Percentiles rank a stretch among this genome's conserved stretches.
phyloP scores from a whole-genome alignment of 2,113 vertebrate species.

The Colistium nudipinnis region DNA sequence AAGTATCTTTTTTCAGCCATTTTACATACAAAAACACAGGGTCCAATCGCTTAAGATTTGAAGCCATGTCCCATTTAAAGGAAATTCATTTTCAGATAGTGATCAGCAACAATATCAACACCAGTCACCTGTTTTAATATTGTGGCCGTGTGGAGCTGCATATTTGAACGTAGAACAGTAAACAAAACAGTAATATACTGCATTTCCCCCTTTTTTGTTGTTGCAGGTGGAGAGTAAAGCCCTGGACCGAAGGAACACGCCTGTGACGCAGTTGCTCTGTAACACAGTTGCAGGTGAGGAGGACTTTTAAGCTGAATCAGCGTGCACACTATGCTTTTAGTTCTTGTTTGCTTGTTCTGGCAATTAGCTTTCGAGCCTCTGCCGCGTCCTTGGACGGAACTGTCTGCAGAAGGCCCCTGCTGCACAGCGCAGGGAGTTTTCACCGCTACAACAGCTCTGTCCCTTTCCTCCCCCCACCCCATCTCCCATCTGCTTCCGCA shows the following conservation, averaged over 20 bases:
- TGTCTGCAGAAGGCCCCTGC: slow-evolving; percentile 3
- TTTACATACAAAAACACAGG: neutral
- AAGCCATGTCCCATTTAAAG: neutral
- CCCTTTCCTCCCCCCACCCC: neutral
- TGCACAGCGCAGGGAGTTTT: slow-evolving; percentile 17
- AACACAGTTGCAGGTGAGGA: slow-evolving; percentile 40
- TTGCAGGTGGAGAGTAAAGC: neutral
- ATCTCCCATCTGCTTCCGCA: slow-evolving; percentile 61
- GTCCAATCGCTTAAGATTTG: neutral
- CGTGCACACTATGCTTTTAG: slow-evolving; percentile 16
- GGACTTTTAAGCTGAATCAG: slow-evolving; percentile 59
- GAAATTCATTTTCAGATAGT: neutral
- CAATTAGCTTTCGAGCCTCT: slow-evolving; percentile 56
- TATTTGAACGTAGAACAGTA: no score
- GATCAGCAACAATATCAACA: neutral
- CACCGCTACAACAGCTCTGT: slow-evolving; percentile 14
- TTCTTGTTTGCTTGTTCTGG: slow-evolving; percentile 46
- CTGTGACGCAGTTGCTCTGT: slow-evolving; percentile 28
- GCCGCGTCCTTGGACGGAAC: slow-evolving; percentile 49
- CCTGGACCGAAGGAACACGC: neutral
- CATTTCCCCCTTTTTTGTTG: neutral
- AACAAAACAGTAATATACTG: neutral
- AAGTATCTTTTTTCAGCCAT: neutral
- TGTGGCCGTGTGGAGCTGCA: no score
- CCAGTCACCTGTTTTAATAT: no score